Evolutionary conservation across 2,113 vertebrate genomes (phyloP).

Genomic region (Galeopterus variegatus): DNA sequence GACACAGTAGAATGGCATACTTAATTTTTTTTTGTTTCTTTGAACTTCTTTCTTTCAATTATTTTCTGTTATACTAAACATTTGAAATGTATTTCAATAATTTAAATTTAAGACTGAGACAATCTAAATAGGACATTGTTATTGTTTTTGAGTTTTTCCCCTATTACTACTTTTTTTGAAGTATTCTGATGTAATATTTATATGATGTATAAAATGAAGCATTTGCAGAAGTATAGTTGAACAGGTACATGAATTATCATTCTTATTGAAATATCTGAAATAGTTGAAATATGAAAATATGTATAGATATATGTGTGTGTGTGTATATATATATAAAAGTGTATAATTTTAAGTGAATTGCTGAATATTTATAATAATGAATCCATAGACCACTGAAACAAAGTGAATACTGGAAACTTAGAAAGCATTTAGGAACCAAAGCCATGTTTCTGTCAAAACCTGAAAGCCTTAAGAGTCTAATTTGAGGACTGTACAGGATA

Average conservation of each 20-base stretch:
- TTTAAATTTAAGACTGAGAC: neutral
- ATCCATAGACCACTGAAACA: neutral
- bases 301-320: neutral
- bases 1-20: neutral
- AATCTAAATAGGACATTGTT: neutral
- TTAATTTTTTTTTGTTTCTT: neutral
- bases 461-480: neutral
- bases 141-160: neutral
- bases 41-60: neutral
- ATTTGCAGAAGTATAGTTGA: neutral
- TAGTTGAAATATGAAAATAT: neutral
- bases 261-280: neutral
- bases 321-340: neutral
- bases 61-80: neutral
- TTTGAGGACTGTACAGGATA: neutral
- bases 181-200: neutral
- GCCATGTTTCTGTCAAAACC: neutral
- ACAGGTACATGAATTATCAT: neutral
- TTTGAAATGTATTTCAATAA: neutral
- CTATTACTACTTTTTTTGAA: neutral
- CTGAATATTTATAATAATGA: neutral
- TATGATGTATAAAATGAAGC: neutral
- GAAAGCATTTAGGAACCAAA: neutral
- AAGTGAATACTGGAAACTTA: neutral
- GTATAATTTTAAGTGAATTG: neutral